Conservation (phyloP, 2,797 vertebrate species). For the Typhlichthys eigenmanni region DNA sequence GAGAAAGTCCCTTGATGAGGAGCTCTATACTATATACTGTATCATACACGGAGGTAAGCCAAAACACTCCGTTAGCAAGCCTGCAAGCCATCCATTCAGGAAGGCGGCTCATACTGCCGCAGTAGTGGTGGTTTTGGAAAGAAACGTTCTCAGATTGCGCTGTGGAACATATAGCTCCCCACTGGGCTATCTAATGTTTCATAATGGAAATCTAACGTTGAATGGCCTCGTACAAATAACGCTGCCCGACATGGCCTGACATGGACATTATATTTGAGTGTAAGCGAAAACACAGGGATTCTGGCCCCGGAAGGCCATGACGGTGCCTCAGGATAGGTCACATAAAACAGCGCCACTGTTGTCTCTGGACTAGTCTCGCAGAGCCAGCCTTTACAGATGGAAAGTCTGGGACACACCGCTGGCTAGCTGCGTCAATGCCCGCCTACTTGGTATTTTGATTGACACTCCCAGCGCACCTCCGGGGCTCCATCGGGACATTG, state of each 20-base stretch:
- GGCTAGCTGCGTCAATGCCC: too few relatives aligned
- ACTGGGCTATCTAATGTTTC: constrained; percentile 59
- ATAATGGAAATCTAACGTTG: constrained; percentile 62
- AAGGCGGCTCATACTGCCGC: constrained; percentile 25
- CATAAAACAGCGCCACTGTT: constrained; percentile 10
- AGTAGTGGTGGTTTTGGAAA: constrained; percentile 66
- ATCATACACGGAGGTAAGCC: constrained; percentile 25
- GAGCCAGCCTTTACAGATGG: too few relatives aligned
- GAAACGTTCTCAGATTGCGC: constrained; percentile 54
- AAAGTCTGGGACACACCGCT: too few relatives aligned
- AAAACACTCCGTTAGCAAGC: neutral
- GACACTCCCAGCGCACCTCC: too few relatives aligned
- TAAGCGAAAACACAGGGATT: constrained; percentile 60
- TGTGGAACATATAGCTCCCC: constrained; percentile 66
- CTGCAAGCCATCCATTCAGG: constrained; percentile 38
- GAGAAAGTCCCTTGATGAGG: constrained; percentile 55
- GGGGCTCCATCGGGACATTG: too few relatives aligned
- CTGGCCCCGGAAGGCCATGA: constrained; percentile 32
- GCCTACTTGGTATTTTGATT: too few relatives aligned
- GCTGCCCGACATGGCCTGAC: constrained; percentile 45
- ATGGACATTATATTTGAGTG: constrained; percentile 48
- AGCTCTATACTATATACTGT: constrained; percentile 42
- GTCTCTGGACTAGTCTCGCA: too few relatives aligned
- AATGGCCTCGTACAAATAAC: constrained; percentile 44
- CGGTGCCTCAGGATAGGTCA: constrained; percentile 33